Percentiles rank a stretch among this genome's conserved stretches.
phyloP scores from a whole-genome alignment of 2,113 vertebrate genomes.

The human region DNA sequence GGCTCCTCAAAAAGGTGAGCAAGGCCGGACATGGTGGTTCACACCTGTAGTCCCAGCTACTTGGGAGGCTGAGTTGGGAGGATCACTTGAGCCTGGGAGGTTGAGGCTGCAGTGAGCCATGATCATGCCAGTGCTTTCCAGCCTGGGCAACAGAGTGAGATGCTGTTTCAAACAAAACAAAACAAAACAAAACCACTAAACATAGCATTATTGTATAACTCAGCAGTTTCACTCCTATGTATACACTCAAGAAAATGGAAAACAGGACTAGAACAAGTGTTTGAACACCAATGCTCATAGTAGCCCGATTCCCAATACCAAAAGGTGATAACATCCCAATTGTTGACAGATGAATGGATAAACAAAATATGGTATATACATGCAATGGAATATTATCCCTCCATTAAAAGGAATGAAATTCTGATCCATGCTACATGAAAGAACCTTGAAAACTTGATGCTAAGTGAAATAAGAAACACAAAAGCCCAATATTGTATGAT shows the following conservation, averaged over 20 bases:
- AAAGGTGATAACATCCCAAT: not conserved
- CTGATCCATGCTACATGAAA: not conserved
- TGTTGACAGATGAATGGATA: not conserved
- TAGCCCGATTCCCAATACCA: not conserved
- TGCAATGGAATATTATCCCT: not conserved
- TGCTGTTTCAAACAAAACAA: not conserved
- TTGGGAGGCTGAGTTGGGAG: not conserved
- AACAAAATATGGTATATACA: not conserved
- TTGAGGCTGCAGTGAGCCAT: not conserved
- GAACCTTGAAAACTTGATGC: not conserved
- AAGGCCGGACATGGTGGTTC: not conserved
- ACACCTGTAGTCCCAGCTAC: not conserved
- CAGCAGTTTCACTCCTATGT: not conserved
- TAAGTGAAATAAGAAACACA: not conserved
- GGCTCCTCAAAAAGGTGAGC: not conserved
- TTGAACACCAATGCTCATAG: not conserved
- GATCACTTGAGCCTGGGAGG: not conserved
- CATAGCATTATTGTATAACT: too few relatives aligned
- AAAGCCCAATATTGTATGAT: not conserved
- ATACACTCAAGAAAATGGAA: not conserved
- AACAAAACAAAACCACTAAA: not conserved
- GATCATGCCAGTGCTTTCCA: too few relatives aligned
- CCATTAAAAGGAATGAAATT: not conserved
- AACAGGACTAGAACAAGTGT: not conserved
- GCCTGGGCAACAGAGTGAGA: not conserved